A percentile compares a stretch with the other conserved stretches of the same genome.
phyloP scores from a whole-genome alignment of 2,113 vertebrate species.

The Passer montanus region DNA sequence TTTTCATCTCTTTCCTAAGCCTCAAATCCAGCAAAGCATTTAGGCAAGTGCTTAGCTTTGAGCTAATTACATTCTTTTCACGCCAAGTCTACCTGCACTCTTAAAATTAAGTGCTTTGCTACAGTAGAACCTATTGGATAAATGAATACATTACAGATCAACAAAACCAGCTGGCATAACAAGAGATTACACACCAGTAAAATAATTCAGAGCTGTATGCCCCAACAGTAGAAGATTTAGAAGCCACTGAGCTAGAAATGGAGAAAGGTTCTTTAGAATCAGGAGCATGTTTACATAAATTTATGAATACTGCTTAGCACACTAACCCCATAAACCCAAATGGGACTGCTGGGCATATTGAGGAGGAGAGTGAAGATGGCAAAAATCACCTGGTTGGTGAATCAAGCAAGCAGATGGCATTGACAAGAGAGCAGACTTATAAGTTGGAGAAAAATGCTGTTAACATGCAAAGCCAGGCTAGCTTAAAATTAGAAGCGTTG shows the following conservation, averaged over 20 bases:
- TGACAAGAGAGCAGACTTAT: neutral
- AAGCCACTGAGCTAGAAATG: neutral
- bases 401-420: slow-evolving; percentile 37
- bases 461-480: neutral
- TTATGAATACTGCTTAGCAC: neutral
- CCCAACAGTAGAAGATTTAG: neutral
- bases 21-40: slow-evolving; percentile 6
- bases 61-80: slow-evolving; percentile 32
- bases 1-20: slow-evolving; percentile 17
- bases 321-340: slow-evolving; percentile 4
- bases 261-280: neutral
- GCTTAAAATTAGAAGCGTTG: neutral
- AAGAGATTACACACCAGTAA: neutral
- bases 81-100: slow-evolving; percentile 7
- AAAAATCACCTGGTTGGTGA: slow-evolving; percentile 31
- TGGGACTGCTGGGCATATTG: neutral
- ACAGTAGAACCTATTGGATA: neutral
- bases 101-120: neutral
- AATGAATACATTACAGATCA: slow-evolving; percentile 4
- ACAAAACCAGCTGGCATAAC: slow-evolving; percentile 31
- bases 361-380: neutral
- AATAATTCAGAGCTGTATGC: neutral
- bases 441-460: slow-evolving; percentile 10
- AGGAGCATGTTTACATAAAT: neutral
- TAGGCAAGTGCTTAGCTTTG: slow-evolving; percentile 20